These are phyloP conservation scores for Enoplosus armatus DNA, from an alignment of 2,797 vertebrate genomes.

Conservation along the genomic window DNA sequence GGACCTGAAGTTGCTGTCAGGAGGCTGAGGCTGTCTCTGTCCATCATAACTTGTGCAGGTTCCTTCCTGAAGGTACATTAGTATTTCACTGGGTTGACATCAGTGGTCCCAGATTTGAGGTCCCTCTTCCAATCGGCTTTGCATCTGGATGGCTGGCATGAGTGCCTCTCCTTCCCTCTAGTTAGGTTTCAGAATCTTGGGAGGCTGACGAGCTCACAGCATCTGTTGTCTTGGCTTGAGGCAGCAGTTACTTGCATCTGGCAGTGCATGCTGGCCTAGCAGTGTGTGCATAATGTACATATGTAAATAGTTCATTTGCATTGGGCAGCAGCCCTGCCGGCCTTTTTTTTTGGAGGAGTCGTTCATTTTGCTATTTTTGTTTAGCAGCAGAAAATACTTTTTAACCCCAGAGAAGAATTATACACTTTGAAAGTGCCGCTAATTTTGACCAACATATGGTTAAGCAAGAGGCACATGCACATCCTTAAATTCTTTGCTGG, in stretches of 20 bases:
- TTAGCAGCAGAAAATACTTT: too few species aligned
- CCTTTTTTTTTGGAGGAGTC: constrained; percentile 9
- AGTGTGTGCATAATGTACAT: constrained; percentile 5
- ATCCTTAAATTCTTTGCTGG: not conserved
- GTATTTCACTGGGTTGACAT: constrained; percentile 19
- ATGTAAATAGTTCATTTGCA: constrained; percentile 1
- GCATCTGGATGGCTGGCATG: constrained; percentile 1
- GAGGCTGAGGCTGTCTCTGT: not conserved
- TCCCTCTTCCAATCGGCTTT: not conserved
- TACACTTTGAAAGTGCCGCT: not conserved
- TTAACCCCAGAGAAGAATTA: not conserved
- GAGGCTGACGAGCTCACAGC: not conserved
- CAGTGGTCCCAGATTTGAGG: not conserved
- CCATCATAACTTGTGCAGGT: not conserved
- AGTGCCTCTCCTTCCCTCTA: not conserved
- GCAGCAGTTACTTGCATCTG: constrained; percentile 1
- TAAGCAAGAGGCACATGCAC: not conserved
- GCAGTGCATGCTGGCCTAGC: not conserved
- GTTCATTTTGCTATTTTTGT: not conserved
- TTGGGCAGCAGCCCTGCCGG: not conserved
- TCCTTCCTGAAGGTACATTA: constrained; percentile 7
- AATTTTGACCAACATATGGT: not conserved
- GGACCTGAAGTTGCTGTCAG: not conserved
- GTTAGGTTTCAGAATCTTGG: not conserved
- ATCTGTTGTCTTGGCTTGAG: constrained; percentile 17